Base-by-base conservation (phyloP, 35 echinoderm and acorn worm genomes). In the Apostichopus californicus region DNA sequence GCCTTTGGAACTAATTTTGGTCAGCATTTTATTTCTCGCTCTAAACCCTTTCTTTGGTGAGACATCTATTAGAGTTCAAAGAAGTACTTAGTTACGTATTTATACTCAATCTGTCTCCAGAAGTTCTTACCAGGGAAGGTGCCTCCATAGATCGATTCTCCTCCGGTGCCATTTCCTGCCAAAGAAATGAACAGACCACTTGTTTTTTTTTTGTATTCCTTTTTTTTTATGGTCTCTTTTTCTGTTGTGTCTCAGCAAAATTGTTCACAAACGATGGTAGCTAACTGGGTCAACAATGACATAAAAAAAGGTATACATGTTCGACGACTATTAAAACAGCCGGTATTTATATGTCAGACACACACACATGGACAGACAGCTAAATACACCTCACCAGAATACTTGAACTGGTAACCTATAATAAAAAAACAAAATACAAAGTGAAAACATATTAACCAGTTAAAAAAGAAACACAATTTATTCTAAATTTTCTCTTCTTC, bases 111-210 rank as follows among this genome's bases (percentile, higher is more conserved):
- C 71, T 18, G 34, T 18, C 20, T 22, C 71, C 71, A 75, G 71
- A 75, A 75, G n/a, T 75, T 46, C 93, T 96, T 86, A 99, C 97
- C 97, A 90, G 87, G 57, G 92, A 96, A 99, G 79, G 95, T 96
- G 9, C 97, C 95, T 17, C 95, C 97, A 93, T 95, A 99, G 78
- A 99, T 96, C 20, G 97, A 99, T 70, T 99, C 97, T 55, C 97
- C 97, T 90, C 97, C 97, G 79, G 97, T 99, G 17, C 97, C 97
- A 82, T 94, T 99, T 64, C 95, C 95, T 99, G 75, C 25, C 85
- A 91, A 34, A 68, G 81, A 58, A 59, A 85, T 7, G 17, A 85
- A 59, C 20, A 22, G 57, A 18, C 17, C 28, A 22, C 20, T 85
- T 75, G 7, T 22, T 7, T 75, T 61, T 46, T 34, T 46, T 46